Conservation (phyloP, 1,140 invertebrate genomes). For the Formica exsecta region DNA sequence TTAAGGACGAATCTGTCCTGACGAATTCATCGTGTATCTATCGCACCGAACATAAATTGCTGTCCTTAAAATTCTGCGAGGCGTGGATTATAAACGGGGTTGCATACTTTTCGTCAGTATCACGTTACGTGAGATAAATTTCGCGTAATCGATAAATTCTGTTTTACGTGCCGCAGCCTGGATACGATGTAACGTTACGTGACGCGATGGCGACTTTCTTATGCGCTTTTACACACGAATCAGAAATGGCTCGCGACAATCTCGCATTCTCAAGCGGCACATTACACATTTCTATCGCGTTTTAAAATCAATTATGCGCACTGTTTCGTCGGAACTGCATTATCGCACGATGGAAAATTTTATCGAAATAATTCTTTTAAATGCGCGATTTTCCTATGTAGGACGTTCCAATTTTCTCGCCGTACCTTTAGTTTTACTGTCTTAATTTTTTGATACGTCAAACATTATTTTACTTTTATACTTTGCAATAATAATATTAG, state of each 20-base stretch:
- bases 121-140: constrained; percentile 69
- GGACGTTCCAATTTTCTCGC: not conserved
- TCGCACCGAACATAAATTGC: not conserved
- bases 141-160: constrained; percentile 68
- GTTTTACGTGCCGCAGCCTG: constrained; percentile 59
- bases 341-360: not conserved
- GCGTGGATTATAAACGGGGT: not conserved
- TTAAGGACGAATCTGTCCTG: not conserved
- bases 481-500: not conserved
- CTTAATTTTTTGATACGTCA: not conserved
- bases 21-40: not conserved
- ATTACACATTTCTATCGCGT: not conserved
- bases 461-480: not conserved
- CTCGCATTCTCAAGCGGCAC: not conserved
- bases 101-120: constrained; percentile 42
- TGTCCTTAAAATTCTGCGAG: constrained; percentile 29
- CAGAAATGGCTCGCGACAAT: constrained; percentile 2
- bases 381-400: not conserved
- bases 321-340: not conserved
- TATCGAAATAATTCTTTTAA: not conserved
- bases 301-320: constrained; percentile 24
- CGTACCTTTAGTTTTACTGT: not conserved
- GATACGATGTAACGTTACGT: constrained; percentile 63
- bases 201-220: constrained; percentile 55
- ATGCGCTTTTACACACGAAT: constrained; percentile 49